Evolutionary conservation across 2,113 vertebrate species (phyloP).

Genomic region (Vulpes ferrilata): DNA sequence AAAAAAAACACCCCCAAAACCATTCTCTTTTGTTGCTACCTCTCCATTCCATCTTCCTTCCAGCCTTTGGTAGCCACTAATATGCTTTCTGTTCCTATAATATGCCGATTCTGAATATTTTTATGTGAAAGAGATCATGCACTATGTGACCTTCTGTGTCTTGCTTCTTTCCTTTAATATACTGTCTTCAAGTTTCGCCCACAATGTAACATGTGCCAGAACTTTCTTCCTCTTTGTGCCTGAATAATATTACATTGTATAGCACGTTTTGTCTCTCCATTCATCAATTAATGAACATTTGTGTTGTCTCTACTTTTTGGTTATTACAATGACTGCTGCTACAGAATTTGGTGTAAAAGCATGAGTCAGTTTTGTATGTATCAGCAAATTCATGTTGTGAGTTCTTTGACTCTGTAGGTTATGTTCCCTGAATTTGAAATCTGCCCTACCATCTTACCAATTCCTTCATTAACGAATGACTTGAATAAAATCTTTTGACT

Average conservation of each 20-base stretch:
- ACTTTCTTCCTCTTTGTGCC: background rate
- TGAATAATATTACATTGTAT: background rate
- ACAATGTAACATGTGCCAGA: fast-evolving
- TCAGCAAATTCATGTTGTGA: background rate
- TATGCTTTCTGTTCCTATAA: background rate
- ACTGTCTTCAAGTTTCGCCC: background rate
- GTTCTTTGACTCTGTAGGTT: background rate
- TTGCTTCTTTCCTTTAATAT: background rate
- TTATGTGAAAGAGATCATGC: background rate
- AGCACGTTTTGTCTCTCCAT: background rate
- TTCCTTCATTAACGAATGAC: background rate
- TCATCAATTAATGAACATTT: background rate
- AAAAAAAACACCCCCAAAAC: background rate
- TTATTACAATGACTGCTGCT: background rate
- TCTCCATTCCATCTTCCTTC: background rate
- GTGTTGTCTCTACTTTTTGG: background rate
- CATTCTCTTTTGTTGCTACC: background rate
- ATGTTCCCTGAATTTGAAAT: background rate
- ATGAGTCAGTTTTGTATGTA: background rate
- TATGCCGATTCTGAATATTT: background rate
- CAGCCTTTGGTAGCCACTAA: too few relatives aligned
- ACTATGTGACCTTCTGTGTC: background rate
- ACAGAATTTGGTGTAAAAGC: background rate
- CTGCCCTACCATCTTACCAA: background rate
- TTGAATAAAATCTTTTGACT: background rate